Percentiles rank a stretch among this genome's conserved stretches.
These are phyloP conservation scores for Tachina grossa DNA, from an alignment of 2,888 invertebrate genomes.

Conservation along the genomic window DNA sequence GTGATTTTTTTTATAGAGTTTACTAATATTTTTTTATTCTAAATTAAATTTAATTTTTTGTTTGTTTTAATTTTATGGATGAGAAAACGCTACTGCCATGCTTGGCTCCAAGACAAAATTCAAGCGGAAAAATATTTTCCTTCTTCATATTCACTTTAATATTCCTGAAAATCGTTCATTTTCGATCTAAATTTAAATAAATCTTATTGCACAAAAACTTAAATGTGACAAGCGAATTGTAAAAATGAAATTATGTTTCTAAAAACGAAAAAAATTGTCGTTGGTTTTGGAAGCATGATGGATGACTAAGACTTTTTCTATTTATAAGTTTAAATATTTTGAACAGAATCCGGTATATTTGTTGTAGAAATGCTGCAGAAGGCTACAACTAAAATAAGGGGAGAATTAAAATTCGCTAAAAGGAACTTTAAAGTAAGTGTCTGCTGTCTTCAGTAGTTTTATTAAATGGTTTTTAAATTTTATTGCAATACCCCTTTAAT, in stretches of 20 bases:
- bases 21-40: constrained; percentile 44
- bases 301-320: neutral
- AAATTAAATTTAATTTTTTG: constrained; percentile 54
- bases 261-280: neutral
- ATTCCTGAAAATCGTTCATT: constrained; percentile 32
- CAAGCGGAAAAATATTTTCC: neutral
- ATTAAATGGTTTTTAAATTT: no score
- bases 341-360: neutral
- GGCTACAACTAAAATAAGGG: neutral
- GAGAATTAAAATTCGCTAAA: neutral
- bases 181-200: constrained; percentile 49
- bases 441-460: no score
- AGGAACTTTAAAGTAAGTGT: neutral
- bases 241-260: constrained; percentile 9
- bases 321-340: neutral
- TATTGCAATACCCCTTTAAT: no score
- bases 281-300: neutral
- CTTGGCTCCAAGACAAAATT: constrained; percentile 54
- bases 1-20: neutral
- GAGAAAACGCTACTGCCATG: constrained; percentile 45
- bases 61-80: constrained; percentile 54
- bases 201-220: constrained; percentile 33
- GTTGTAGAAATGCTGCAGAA: neutral
- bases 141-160: neutral
- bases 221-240: constrained; percentile 7